Conservation (phyloP, 2,797 vertebrate species). For the Orestias chungarensis region DNA sequence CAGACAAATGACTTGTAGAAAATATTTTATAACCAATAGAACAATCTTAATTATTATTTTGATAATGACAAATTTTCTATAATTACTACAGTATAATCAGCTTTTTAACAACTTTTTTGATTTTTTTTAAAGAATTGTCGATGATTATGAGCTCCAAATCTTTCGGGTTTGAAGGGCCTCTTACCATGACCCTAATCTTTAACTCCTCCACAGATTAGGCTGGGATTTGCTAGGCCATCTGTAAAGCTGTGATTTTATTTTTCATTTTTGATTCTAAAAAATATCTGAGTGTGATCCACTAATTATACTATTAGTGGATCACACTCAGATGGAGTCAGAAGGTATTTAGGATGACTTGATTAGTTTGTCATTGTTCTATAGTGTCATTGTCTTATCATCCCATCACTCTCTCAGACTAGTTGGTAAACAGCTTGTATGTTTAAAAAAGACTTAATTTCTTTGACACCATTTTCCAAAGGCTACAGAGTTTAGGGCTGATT, state of each 20-base stretch:
- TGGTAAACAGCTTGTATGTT: conserved; percentile 24
- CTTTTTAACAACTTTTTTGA: not conserved
- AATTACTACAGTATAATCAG: no score
- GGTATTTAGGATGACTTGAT: conserved; percentile 34
- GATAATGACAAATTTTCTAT: not conserved
- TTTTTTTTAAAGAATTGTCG: not conserved
- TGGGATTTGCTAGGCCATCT: no score
- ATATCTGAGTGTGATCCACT: no score
- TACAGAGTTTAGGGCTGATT: not conserved
- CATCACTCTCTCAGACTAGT: conserved; percentile 28
- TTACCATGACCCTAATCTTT: no score
- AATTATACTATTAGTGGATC: no score
- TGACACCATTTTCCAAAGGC: conserved; percentile 41
- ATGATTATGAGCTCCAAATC: no score
- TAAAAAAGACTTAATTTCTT: conserved; percentile 34
- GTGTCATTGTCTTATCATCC: conserved; percentile 34
- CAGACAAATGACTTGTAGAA: not conserved
- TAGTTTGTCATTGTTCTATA: conserved; percentile 44
- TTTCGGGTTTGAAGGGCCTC: no score
- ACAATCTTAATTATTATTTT: not conserved
- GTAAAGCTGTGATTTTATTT: no score
- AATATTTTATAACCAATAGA: not conserved
- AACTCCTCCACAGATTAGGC: no score
- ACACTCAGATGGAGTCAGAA: no score
- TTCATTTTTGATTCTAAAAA: no score